A percentile compares a stretch with the other conserved stretches of the same genome.
phyloP scores from a whole-genome alignment of 35 echinoderm and acorn worm species.

The Apostichopus parvimensis region DNA sequence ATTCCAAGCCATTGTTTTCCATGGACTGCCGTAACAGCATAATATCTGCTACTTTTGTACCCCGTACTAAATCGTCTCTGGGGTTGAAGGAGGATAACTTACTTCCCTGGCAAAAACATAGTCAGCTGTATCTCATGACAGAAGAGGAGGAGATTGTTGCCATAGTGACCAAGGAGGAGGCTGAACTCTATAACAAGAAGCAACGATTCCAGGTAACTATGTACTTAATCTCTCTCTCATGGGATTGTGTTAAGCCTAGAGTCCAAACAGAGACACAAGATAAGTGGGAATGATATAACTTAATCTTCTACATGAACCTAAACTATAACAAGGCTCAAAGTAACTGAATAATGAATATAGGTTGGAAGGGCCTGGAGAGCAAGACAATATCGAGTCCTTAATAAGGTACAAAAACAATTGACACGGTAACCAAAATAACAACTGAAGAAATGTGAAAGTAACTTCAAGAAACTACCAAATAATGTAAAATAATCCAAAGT shows the following conservation, averaged over 20 bases:
- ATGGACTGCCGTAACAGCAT: not conserved
- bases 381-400: too few relatives aligned
- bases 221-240: not conserved
- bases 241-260: not conserved
- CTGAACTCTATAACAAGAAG: not conserved
- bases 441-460: too few relatives aligned
- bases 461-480: too few relatives aligned
- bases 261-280: too few relatives aligned
- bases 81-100: not conserved
- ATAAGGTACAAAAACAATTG: too few relatives aligned
- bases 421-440: too few relatives aligned
- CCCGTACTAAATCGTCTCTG: not conserved
- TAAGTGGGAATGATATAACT: too few relatives aligned
- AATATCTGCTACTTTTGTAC: not conserved
- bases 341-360: too few relatives aligned
- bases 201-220: conserved; percentile 19
- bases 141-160: conserved; percentile 22
- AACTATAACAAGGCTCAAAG: too few relatives aligned
- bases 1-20: conserved; percentile 21
- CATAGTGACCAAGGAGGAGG: conserved; percentile 34
- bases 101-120: conserved; percentile 35
- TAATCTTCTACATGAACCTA: too few relatives aligned
- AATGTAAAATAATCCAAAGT: too few relatives aligned
- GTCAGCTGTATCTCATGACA: conserved; percentile 27
- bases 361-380: too few relatives aligned